Conservation (phyloP, 2,113 vertebrate genomes). For the Leptocoma aspasia region DNA sequence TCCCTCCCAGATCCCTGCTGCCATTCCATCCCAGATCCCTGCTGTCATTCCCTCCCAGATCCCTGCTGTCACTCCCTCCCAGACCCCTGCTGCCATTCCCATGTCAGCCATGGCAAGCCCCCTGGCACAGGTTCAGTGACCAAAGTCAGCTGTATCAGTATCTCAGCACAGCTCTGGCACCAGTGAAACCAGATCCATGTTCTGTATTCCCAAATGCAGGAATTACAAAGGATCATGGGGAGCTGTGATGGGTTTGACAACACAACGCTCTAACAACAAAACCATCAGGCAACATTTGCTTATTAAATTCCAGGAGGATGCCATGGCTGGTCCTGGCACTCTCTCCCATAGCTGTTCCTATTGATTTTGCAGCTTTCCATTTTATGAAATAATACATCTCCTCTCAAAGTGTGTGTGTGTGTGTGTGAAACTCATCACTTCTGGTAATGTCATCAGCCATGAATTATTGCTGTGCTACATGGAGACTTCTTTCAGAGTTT, state of each 20-base stretch:
- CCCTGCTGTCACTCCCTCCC: not conserved
- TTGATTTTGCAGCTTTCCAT: slow-evolving; percentile 42
- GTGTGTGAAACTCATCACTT: slow-evolving; percentile 38
- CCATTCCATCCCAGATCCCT: not conserved
- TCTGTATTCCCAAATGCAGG: not conserved
- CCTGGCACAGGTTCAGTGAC: slow-evolving; percentile 40
- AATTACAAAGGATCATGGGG: not conserved
- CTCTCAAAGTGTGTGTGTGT: not conserved
- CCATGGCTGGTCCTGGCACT: not conserved
- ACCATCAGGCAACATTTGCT: not conserved
- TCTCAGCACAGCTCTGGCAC: slow-evolving; percentile 47
- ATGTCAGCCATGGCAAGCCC: slow-evolving; percentile 34
- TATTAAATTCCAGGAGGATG: not conserved
- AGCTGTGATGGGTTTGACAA: not conserved
- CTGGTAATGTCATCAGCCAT: slow-evolving; percentile 44
- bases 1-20: not conserved
- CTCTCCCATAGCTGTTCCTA: slow-evolving; percentile 1
- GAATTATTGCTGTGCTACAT: slow-evolving; percentile 23
- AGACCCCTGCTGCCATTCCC: slow-evolving; percentile 7
- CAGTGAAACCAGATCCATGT: slow-evolving; percentile 11
- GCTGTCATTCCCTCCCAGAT: not conserved
- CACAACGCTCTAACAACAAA: slow-evolving; percentile 27
- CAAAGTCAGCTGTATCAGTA: slow-evolving; percentile 16
- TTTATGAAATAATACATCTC: not conserved
- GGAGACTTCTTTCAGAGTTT: slow-evolving; percentile 27